Evolutionary conservation across 2,113 vertebrate genomes (phyloP).

Genomic region (Solea solea): DNA sequence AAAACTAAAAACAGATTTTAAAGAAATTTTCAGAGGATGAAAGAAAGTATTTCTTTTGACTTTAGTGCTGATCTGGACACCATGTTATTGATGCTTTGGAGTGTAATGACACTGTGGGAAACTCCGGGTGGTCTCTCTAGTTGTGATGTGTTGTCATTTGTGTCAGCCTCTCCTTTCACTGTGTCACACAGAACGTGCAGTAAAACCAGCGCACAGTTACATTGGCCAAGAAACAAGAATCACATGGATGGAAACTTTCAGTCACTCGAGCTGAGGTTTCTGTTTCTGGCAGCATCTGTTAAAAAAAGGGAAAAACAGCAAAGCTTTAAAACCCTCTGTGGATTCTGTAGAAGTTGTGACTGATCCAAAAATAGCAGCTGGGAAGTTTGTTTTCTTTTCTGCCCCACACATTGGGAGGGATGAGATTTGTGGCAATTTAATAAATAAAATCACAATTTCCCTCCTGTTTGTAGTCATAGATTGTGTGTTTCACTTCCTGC

Average conservation of each 20-base stretch:
- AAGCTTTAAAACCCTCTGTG: constrained; percentile 20
- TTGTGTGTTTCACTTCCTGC: not conserved
- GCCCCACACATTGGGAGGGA: constrained; percentile 28
- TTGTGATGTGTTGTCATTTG: not conserved
- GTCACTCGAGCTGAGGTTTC: constrained; percentile 12
- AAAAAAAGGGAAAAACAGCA: not conserved
- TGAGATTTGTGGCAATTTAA: not conserved
- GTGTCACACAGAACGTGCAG: not conserved
- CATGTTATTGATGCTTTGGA: too few relatives aligned
- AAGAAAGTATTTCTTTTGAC: too few relatives aligned
- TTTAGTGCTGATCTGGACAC: too few relatives aligned
- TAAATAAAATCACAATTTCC: too few relatives aligned
- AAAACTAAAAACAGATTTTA: too few relatives aligned
- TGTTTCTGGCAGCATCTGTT: not conserved
- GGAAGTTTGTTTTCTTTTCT: not conserved
- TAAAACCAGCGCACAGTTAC: not conserved
- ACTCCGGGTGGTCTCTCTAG: not conserved
- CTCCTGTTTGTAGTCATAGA: too few relatives aligned
- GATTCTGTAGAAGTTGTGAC: constrained; percentile 23
- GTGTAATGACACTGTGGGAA: too few relatives aligned
- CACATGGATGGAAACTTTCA: constrained; percentile 47
- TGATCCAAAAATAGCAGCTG: not conserved
- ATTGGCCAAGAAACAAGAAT: constrained; percentile 4
- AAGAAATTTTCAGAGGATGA: too few relatives aligned
- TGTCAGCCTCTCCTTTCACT: not conserved